phyloP scores from a whole-genome alignment of 1,140 invertebrate genomes.

The Panagrolaimus sp. region DNA sequence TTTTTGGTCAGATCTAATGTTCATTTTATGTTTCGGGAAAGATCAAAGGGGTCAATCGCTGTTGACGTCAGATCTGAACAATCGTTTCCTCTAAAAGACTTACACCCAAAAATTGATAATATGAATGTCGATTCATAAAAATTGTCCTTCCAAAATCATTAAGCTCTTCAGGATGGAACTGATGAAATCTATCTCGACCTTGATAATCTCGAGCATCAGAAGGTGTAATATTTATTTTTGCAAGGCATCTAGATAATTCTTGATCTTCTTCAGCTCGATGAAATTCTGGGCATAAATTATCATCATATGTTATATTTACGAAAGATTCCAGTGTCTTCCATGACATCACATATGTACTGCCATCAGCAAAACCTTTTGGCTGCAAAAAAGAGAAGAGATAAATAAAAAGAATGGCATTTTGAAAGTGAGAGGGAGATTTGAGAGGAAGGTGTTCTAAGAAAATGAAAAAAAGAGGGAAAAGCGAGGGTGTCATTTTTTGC shows the following conservation, averaged over 20 bases:
- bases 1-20: too few species aligned
- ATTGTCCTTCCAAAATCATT: background rate
- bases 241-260: conserved; percentile 6
- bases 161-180: conserved; percentile 9
- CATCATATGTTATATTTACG: conserved; percentile 19
- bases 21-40: too few species aligned
- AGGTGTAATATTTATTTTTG: background rate
- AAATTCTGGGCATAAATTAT: conserved; percentile 22
- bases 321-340: conserved; percentile 22
- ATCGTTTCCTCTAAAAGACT: background rate
- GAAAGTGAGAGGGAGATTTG: background rate
- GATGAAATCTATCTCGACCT: background rate
- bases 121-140: background rate
- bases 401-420: background rate
- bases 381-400: conserved; percentile 18
- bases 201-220: background rate
- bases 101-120: conserved; percentile 9
- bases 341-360: conserved; percentile 25
- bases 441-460: background rate
- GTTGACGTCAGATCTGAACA: too few species aligned
- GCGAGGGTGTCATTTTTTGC: background rate
- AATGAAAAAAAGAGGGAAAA: background rate
- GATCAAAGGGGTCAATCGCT: too few species aligned
- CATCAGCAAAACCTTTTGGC: conserved; percentile 27
- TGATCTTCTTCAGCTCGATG: conserved; percentile 35